Base-by-base conservation (phyloP, 2,113 vertebrate species). In the Pithys albifrons region DNA sequence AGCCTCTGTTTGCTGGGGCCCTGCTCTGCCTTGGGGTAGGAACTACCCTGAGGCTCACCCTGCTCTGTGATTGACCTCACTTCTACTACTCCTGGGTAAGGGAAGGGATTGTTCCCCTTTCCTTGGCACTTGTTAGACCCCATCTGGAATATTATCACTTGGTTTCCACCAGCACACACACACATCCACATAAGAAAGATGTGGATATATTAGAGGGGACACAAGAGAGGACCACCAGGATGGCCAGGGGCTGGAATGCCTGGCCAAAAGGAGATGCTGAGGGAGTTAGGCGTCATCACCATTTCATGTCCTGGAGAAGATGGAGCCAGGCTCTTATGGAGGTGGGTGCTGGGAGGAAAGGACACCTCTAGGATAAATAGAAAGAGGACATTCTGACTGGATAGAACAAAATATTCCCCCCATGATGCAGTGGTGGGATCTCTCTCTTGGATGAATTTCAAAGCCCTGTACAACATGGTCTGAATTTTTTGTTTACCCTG, bases 1-100 rank as follows among this genome's bases (percentile, higher is more conserved):
- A 75, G 57, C 14, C 14, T 25, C 43, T 31, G 43, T 57, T 19
- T 65, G 43, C 58, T 72, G 58, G 35, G 51, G 14, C 10, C 16
- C 35, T 2, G 3, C 43, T 25, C 10, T 45, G 52, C 28, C 2
- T 1, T 3, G 51, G 58, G 31, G 29, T 19, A 12, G 19, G 31
- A 31, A 31, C 31, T 19, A 5, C 7, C 37, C 25, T 4, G 16
- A 14, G 1, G 4, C 5, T 31, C 39, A 2, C 15, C 33, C 33
- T 24, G 14, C 41, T 14, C 65, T 0, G 0, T 35, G 59, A 76
- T 43, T 11, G 62, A 52, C 66, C 62, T 67, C 1, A 0, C 49
- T 25, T 4, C 74, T 54, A 55, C 67, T 5, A 0, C 1, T 35
- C 39, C 55, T 39, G 35, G 35, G 19, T 12, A 16, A 29, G 59